Conservation (phyloP, 2,888 invertebrate species). For the Caenorhabditis plicata region DNA sequence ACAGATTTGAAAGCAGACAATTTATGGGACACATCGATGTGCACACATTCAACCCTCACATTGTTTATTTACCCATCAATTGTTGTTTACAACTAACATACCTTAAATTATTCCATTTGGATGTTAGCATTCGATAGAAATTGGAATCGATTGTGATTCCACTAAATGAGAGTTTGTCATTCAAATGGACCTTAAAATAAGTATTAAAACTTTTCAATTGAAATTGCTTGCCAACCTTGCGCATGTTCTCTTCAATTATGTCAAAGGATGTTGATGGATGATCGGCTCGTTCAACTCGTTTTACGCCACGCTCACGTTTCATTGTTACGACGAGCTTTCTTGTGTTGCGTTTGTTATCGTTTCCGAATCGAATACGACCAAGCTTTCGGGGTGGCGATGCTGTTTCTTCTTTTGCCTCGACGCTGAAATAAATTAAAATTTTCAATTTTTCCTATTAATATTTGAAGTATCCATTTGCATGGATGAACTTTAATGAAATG, state of each 20-base stretch:
- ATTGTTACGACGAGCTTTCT: constrained; percentile 19
- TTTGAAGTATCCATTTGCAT: too few relatives aligned
- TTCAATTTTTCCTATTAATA: too few relatives aligned
- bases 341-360: not conserved
- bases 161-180: constrained; percentile 30
- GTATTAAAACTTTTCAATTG: too few relatives aligned
- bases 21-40: not conserved
- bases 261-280: constrained; percentile 14
- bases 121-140: constrained; percentile 29
- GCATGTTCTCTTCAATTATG: constrained; percentile 10
- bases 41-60: not conserved
- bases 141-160: constrained; percentile 23
- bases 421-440: too few relatives aligned
- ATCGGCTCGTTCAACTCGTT: constrained; percentile 11
- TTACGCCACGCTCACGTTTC: constrained; percentile 9
- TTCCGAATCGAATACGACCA: constrained; percentile 15
- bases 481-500: too few relatives aligned
- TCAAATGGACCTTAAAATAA: constrained; percentile 1
- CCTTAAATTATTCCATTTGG: constrained; percentile 32
- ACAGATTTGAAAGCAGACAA: constrained; percentile 19
- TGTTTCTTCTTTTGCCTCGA: too few relatives aligned
- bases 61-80: not conserved
- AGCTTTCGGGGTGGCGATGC: constrained; percentile 4
- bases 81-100: constrained; percentile 5
- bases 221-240: constrained; percentile 1